These are phyloP conservation scores for Andinoacara biseriatus DNA, from an alignment of 2,113 vertebrate species.

Conservation along the genomic window DNA sequence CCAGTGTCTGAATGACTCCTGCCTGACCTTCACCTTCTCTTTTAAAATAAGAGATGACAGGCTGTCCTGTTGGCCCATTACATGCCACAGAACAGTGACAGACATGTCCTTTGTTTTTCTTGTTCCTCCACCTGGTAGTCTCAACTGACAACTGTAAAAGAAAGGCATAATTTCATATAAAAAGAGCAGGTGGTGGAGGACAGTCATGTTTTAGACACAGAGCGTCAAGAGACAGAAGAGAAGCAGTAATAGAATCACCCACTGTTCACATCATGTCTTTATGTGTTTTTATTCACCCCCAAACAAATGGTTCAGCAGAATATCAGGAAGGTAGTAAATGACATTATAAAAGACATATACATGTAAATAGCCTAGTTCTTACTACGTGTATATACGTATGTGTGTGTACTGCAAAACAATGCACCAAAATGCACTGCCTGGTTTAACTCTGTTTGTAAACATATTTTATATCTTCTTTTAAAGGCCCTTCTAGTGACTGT, in stretches of 20 bases:
- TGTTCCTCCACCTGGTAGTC: background rate
- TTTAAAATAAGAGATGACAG: constrained; percentile 34
- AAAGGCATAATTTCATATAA: background rate
- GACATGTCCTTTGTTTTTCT: background rate
- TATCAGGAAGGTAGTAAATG: background rate
- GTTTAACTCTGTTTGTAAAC: constrained; percentile 7
- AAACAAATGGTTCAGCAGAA: background rate
- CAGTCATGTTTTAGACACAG: background rate
- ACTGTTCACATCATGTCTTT: background rate
- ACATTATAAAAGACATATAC: background rate
- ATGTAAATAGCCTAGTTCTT: too few relatives aligned
- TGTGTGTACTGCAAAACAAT: background rate
- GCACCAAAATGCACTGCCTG: background rate
- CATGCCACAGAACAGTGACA: background rate
- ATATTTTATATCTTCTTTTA: background rate
- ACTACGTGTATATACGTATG: too few relatives aligned
- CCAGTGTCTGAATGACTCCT: background rate
- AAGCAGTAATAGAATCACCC: background rate
- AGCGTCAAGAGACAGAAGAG: background rate
- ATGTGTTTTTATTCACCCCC: constrained; percentile 2
- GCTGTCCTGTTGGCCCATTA: background rate
- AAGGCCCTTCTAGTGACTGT: background rate
- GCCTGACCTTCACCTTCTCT: constrained; percentile 32
- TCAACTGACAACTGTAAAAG: background rate
- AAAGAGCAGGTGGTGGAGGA: background rate